These are phyloP conservation scores for Cricetomys ansorgei DNA, from an alignment of 2,113 vertebrate genomes.

Conservation along the genomic window DNA sequence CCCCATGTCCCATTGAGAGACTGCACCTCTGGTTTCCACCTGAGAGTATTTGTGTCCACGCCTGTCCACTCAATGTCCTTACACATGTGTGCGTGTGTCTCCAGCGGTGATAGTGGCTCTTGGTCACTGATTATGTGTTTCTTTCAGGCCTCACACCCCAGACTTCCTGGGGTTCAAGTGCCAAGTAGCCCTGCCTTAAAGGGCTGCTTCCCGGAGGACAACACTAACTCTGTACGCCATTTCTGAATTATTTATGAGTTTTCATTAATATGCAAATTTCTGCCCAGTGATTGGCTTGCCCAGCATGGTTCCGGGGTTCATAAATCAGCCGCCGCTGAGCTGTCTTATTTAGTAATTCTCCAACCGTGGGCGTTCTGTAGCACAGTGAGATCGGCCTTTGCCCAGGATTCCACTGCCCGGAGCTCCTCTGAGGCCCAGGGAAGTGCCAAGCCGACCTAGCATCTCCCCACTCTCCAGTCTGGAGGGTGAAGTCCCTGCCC, in stretches of 20 bases:
- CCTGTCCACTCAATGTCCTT: background rate
- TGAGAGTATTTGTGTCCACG: background rate
- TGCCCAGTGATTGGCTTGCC: slow-evolving; percentile 69
- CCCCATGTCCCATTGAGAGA: background rate
- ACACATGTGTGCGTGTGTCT: no score
- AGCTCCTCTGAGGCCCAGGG: background rate
- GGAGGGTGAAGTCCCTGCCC: background rate
- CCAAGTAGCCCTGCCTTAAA: background rate
- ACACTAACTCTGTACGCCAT: background rate
- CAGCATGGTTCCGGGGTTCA: slow-evolving; percentile 25
- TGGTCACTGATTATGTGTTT: background rate
- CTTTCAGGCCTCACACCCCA: background rate
- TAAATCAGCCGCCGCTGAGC: slow-evolving; percentile 26
- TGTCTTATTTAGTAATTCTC: slow-evolving; percentile 61
- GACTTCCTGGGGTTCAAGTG: background rate
- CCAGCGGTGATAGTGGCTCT: background rate
- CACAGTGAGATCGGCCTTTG: slow-evolving; percentile 8
- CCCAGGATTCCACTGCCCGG: background rate
- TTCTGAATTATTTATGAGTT: slow-evolving; percentile 70
- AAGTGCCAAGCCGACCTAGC: background rate
- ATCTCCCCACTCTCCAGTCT: background rate
- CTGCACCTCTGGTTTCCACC: no score
- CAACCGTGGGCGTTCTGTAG: slow-evolving; percentile 32
- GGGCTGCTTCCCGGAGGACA: background rate
- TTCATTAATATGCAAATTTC: slow-evolving; percentile 74